Evolutionary conservation across 2,888 invertebrate genomes (phyloP), one percentile per base, ranked within the genome.

Genomic region (Petrophora chlorosata): DNA sequence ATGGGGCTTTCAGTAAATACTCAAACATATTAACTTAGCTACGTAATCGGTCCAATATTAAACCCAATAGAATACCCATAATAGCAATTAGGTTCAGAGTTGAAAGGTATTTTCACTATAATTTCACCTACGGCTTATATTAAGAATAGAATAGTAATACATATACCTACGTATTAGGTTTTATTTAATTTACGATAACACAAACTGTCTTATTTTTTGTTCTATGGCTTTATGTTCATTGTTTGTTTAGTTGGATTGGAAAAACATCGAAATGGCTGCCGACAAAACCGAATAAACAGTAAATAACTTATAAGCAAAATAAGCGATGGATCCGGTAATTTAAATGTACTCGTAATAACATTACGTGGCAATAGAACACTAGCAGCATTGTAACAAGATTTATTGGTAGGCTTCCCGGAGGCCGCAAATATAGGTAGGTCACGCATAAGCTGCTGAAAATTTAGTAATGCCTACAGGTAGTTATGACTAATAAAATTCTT

Each of bases 361-460:
- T 34, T 49, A 52, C 38, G 48, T 40, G 46, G 43, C 50, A 58
- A 44, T 58, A 48, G 56, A 58, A 41, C 50, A 58, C 43, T 48
- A 48, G 38, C 52, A 48, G 52, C 50, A 54, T 54, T 56, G 43
- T 56, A 53, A 48, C 43, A 55, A 51, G 58, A 61, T 61, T 61
- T 61, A 61, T 61, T 54, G 52, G 45, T 54, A 46, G 54, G 58
- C 52, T 52, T 44, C 42, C 47, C 39, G 36, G 48, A 29, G 42
- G 49, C 56, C 56, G 41, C 58, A 52, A 58, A 51, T 54, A 54
- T 56, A 50, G 44, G 51, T 41, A 53, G 53, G 44, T 54, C 30
- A 52, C 50, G 38, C 35, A 39, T 53, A 60, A 57, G 51, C 53
- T 43, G 35, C 48, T 35, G 60, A 56, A 54, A 56, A 56, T 52